Conservation (phyloP, 2,888 invertebrate species). For the Belgica antarctica region DNA sequence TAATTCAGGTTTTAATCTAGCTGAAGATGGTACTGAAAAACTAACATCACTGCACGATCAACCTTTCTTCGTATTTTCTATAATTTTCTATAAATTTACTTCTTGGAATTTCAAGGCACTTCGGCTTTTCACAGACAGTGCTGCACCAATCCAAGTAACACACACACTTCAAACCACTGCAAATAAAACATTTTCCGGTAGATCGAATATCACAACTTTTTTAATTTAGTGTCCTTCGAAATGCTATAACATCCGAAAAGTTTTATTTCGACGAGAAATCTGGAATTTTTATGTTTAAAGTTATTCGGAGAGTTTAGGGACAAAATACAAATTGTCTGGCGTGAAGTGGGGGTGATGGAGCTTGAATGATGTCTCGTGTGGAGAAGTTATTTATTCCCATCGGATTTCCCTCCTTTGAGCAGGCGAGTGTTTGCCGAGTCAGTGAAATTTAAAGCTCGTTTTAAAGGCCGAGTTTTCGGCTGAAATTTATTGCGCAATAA, state of each 20-base stretch:
- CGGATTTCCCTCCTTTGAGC: slow-evolving; percentile 18
- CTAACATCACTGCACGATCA: too few relatives aligned
- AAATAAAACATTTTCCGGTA: slow-evolving; percentile 37
- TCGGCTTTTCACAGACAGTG: too few relatives aligned
- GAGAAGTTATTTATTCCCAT: slow-evolving; percentile 30
- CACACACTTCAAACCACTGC: neutral
- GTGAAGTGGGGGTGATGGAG: neutral
- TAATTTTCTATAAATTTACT: too few relatives aligned
- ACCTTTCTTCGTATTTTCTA: too few relatives aligned
- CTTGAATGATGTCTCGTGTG: slow-evolving; percentile 35
- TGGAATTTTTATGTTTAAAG: slow-evolving; percentile 29
- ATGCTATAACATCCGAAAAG: slow-evolving; percentile 4
- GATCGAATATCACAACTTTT: slow-evolving; percentile 38
- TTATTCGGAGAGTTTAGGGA: too few relatives aligned
- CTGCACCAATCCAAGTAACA: slow-evolving; percentile 9
- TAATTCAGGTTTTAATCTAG: too few relatives aligned
- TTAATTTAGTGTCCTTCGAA: slow-evolving; percentile 30
- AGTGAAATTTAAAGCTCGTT: slow-evolving; percentile 11
- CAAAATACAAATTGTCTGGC: too few relatives aligned
- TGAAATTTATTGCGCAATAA: slow-evolving; percentile 41
- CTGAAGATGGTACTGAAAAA: too few relatives aligned
- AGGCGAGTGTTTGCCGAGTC: neutral
- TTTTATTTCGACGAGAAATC: slow-evolving; percentile 1
- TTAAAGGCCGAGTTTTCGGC: slow-evolving; percentile 24
- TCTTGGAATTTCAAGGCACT: too few relatives aligned